Evolutionary conservation across 35 echinoderm and acorn worm genomes (phyloP).

Genomic region (Ophiothrix spiculata): DNA sequence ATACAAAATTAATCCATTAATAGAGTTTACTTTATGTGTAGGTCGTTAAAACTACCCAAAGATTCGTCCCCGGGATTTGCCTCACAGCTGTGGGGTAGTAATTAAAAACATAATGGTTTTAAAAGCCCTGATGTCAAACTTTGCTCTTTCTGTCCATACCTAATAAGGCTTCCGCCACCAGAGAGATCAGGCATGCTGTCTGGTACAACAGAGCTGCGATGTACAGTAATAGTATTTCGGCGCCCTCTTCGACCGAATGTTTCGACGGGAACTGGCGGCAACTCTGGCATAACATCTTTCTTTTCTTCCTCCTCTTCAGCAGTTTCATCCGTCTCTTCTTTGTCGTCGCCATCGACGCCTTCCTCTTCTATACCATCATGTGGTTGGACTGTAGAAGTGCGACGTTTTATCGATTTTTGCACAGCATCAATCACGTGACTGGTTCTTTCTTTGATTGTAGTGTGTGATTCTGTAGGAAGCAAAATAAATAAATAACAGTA

Average conservation of each 20-base stretch:
- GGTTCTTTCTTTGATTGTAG: not conserved
- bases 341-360: not conserved
- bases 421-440: not conserved
- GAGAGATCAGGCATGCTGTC: not conserved
- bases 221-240: conserved; percentile 48
- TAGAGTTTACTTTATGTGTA: too few species aligned
- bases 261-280: not conserved
- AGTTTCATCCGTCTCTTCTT: conserved; percentile 47
- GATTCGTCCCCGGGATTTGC: too few species aligned
- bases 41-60: too few species aligned
- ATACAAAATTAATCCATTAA: too few species aligned
- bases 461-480: conserved; percentile 7
- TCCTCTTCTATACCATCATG: not conserved
- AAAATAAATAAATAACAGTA: too few species aligned
- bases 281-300: not conserved
- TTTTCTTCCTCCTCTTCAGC: conserved; percentile 1
- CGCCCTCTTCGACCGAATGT: conserved; percentile 13
- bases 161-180: conserved; percentile 68
- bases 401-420: conserved; percentile 16
- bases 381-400: not conserved
- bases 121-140: too few species aligned
- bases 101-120: too few species aligned
- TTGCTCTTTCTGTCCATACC: conserved; percentile 24
- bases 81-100: too few species aligned
- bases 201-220: conserved; percentile 21